Evolutionary conservation across 1,140 invertebrate species (phyloP), one percentile per base, ranked within the genome.

Genomic region (Caerostris extrusa): DNA sequence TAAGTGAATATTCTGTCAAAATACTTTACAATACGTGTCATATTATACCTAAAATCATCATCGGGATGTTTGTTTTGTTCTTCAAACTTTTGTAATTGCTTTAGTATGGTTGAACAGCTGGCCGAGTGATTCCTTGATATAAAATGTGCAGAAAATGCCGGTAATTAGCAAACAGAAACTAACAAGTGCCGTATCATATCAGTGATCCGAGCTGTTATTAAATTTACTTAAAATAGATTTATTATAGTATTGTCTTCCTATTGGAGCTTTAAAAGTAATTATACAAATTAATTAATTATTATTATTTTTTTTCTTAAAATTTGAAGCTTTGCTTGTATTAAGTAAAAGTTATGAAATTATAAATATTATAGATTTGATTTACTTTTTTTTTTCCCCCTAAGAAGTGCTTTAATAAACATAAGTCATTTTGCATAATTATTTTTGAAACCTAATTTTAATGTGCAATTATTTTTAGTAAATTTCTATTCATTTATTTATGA

Each of bases 1-100:
- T 87, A 53, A 88, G 58, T 85, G 64, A 77, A 77, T 71, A 14
- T 77, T n/a, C 88, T 90, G 88, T 90, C 88, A 90, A 90, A 85
- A 90, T 50, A 50, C 34, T 8, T 3, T 50, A 87, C 61, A 71
- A 77, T 90, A 90, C 88, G 88, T 90, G 88, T 90, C 88, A 77
- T 69, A 90, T 71, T 90, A 90, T 12, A 34, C 50, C n/a, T 85
- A 85, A 85, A 50, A 77, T 77, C 34, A 10, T 50, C 71, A 3
- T 77, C 71, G 34, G 53, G 53, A 50, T 67, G 61, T n/a, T 14
- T 77, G 5, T 53, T 7, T 12, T 77, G 12, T 77, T 50, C 12
- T 50, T 77, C 34, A 50, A 12, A 56, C 7, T 5, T 4, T 14
- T n/a, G 8, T 17, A 83, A 34, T 19, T 57, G 60, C 50, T 7